phyloP scores from a whole-genome alignment of 2,113 vertebrate species.

The Oncorhynchus nerka region DNA sequence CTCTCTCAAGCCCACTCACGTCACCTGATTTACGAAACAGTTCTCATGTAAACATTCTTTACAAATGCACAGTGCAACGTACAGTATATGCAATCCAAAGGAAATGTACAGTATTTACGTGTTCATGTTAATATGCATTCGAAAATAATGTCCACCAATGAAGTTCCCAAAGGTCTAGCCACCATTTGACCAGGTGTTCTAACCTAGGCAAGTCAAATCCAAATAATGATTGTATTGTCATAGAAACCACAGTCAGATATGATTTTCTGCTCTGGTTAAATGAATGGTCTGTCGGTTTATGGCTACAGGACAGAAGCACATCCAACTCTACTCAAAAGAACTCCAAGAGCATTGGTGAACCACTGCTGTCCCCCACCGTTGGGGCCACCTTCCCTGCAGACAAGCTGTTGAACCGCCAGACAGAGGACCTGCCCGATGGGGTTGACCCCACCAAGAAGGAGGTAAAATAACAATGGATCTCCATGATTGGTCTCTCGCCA shows the following conservation, averaged over 20 bases:
- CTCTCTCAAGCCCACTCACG: too few species aligned
- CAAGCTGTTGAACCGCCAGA: constrained; percentile 56
- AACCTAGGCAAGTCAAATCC: not conserved
- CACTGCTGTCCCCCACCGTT: not conserved
- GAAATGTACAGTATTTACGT: too few species aligned
- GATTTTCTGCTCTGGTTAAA: not conserved
- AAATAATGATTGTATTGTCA: too few species aligned
- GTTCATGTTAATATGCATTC: too few species aligned
- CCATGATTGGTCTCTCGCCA: not conserved
- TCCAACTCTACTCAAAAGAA: not conserved
- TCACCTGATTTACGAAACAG: constrained; percentile 30
- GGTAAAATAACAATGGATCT: constrained; percentile 69
- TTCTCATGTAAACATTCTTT: too few species aligned
- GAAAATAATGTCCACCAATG: too few species aligned
- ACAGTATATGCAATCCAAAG: too few species aligned
- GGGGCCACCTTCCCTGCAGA: constrained; percentile 48
- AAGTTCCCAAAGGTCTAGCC: too few species aligned
- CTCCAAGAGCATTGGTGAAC: constrained; percentile 4
- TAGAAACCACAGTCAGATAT: too few species aligned
- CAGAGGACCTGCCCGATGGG: constrained; percentile 74
- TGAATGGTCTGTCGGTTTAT: not conserved
- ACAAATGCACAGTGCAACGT: too few species aligned
- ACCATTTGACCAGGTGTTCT: too few species aligned
- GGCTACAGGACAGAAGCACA: constrained; percentile 61
- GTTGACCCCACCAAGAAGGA: constrained; percentile 82